A percentile compares a stretch with the other conserved stretches of the same genome.
These are phyloP conservation scores for Sycophila sp. DNA, from an alignment of 1,140 invertebrate genomes.

Conservation along the genomic window DNA sequence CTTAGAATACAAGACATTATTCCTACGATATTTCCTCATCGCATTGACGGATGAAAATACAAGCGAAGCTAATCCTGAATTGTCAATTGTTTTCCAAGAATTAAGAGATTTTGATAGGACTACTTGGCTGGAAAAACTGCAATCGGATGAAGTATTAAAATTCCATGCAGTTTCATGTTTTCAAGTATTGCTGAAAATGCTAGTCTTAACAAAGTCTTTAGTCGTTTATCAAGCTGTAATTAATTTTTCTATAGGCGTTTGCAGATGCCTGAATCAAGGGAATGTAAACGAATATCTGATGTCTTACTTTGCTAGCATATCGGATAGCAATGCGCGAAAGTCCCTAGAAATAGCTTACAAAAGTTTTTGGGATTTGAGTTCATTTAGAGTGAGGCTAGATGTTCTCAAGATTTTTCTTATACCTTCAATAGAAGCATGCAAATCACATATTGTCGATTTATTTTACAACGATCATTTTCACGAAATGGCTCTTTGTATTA, in stretches of 20 bases:
- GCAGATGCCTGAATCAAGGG: slow-evolving; percentile 48
- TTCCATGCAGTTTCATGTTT: slow-evolving; percentile 50
- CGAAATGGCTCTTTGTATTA: slow-evolving; percentile 43
- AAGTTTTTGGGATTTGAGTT: slow-evolving; percentile 45
- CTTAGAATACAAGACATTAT: slow-evolving; percentile 48
- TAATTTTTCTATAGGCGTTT: slow-evolving; percentile 48
- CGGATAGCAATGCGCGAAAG: slow-evolving; percentile 39
- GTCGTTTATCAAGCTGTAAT: slow-evolving; percentile 50
- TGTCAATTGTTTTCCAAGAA: slow-evolving; percentile 42
- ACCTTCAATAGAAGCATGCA: slow-evolving; percentile 47
- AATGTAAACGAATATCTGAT: slow-evolving; percentile 44
- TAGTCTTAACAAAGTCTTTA: slow-evolving; percentile 53
- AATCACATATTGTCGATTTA: slow-evolving; percentile 32
- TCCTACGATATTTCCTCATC: slow-evolving; percentile 57
- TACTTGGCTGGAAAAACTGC: slow-evolving; percentile 11
- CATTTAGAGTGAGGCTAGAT: slow-evolving; percentile 44
- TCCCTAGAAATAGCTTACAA: slow-evolving; percentile 49
- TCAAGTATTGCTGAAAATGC: slow-evolving; percentile 49
- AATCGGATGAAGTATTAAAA: slow-evolving; percentile 25
- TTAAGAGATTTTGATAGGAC: slow-evolving; percentile 30
- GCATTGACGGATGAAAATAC: slow-evolving; percentile 47
- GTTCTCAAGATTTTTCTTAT: slow-evolving; percentile 52
- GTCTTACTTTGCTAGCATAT: slow-evolving; percentile 47
- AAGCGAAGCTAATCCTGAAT: slow-evolving; percentile 35
- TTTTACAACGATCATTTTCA: slow-evolving; percentile 55